These are phyloP conservation scores for Dascillus cervinus DNA, from an alignment of 2,888 invertebrate species.

Conservation along the genomic window DNA sequence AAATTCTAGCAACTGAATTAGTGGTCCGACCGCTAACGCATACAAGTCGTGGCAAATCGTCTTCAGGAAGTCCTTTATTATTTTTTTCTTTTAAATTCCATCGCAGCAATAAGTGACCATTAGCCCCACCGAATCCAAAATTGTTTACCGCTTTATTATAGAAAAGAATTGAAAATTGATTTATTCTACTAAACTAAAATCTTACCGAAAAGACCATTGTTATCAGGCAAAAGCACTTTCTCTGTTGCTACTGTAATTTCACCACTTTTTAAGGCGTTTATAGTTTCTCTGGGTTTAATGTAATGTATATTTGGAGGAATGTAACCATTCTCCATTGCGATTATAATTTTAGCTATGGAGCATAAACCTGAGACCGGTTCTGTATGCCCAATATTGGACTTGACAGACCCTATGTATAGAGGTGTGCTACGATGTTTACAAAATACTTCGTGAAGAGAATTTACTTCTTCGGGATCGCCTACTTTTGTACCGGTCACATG, in stretches of 20 bases:
- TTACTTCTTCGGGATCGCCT: slow-evolving; percentile 86
- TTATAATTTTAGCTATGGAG: too few species aligned
- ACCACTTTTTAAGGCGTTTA: slow-evolving; percentile 53
- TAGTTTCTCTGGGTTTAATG: slow-evolving; percentile 40
- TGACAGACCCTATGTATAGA: slow-evolving; percentile 80
- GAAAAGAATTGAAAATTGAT: too few species aligned
- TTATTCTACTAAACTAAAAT: too few species aligned
- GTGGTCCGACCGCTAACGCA: slow-evolving; percentile 74
- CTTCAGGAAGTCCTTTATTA: slow-evolving; percentile 51
- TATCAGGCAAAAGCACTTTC: slow-evolving; percentile 50
- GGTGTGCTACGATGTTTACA: slow-evolving; percentile 68
- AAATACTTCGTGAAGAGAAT: slow-evolving; percentile 73
- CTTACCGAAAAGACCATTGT: slow-evolving; percentile 1
- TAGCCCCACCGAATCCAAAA: slow-evolving; percentile 91
- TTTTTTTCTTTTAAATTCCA: slow-evolving; percentile 53
- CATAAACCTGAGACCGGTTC: too few species aligned
- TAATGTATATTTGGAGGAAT: slow-evolving; percentile 86
- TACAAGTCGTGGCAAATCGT: slow-evolving; percentile 65
- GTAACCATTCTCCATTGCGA: slow-evolving; percentile 66
- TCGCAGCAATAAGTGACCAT: slow-evolving; percentile 64
- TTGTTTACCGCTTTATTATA: too few species aligned
- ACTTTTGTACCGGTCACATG: slow-evolving; percentile 75
- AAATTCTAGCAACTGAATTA: slow-evolving; percentile 58
- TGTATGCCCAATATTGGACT: too few species aligned
- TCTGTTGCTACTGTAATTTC: slow-evolving; percentile 66